Base-by-base conservation (phyloP, 2,797 vertebrate species). In the Hozukius guyotensis region DNA sequence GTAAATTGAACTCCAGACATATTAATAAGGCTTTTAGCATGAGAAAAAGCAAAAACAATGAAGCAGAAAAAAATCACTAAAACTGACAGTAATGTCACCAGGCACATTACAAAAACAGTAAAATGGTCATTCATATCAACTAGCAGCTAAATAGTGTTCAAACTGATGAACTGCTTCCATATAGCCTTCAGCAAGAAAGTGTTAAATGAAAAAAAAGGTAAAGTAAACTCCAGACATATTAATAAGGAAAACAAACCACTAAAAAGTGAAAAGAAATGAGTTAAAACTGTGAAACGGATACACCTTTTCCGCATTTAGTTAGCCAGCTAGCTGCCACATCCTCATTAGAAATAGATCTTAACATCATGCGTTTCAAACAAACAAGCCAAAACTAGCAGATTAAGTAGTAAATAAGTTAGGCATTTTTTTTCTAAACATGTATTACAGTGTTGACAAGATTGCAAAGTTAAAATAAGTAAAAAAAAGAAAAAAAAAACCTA, bases 241-340 rank as follows among this genome's bases (percentile, higher is more conserved):
- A 25, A 25, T 25, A 1, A 25, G 6, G 13, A 11, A 57, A 83
- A 81, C 8, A 16, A 46, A 46, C 9, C 13, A 59, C 9, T 1
- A 9, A 52, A 42, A 16, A 7, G 42, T 18, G 42, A 46, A 2
- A 57, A 61, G 29, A 65, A 61, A 66, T n/a, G 4, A 4, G 22
- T 14, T 32, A 20, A 67, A 72, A 62, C 11, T 25, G 53, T 36
- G 25, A 24, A 32, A 55, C 52, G n/a, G 10, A 32, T 62, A 8
- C 68, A 74, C 66, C 56, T 72, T 82, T 80, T 85, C 79, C 76
- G 80, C 80, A 36, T 80, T 78, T 38, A 38, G 36, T 1, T 18
- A 24, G 61, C 61, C 52, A 42, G 75, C 83, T 46, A 52, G 2
- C 22, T 80, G 83, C 75, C 87, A 75, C 85, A 86, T 87, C 82